Evolutionary conservation across 2,113 vertebrate species (phyloP).

Genomic region (Platycercus adscitus): DNA sequence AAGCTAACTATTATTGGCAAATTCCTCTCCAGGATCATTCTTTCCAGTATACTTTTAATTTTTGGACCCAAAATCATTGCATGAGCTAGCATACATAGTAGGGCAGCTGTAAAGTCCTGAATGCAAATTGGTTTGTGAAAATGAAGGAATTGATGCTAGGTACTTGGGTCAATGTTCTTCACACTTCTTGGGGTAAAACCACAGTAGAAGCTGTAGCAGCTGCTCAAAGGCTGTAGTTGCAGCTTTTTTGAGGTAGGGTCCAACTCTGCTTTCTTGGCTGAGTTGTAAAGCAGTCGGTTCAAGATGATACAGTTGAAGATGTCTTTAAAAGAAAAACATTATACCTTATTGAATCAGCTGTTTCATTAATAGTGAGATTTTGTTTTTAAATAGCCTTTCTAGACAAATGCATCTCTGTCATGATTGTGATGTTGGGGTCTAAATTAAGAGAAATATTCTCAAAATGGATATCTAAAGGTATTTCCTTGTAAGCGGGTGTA

Average conservation of each 20-base stretch:
- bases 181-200: neutral
- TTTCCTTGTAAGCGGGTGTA: neutral
- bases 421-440: neutral
- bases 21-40: neutral
- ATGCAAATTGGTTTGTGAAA: neutral
- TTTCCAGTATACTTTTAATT: neutral
- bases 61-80: neutral
- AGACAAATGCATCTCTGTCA: neutral
- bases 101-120: neutral
- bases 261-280: neutral
- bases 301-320: neutral
- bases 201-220: neutral
- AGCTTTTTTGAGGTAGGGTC: neutral
- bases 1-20: neutral
- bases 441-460: neutral
- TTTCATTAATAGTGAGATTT: neutral
- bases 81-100: neutral
- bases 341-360: neutral
- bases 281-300: neutral
- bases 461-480: neutral
- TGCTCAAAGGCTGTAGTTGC: neutral
- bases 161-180: neutral
- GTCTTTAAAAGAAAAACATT: neutral
- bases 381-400: neutral
- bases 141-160: neutral